Conservation (phyloP, 30 jellyfish, hydroid and myxozoan species). For the Aurelia sp. region DNA sequence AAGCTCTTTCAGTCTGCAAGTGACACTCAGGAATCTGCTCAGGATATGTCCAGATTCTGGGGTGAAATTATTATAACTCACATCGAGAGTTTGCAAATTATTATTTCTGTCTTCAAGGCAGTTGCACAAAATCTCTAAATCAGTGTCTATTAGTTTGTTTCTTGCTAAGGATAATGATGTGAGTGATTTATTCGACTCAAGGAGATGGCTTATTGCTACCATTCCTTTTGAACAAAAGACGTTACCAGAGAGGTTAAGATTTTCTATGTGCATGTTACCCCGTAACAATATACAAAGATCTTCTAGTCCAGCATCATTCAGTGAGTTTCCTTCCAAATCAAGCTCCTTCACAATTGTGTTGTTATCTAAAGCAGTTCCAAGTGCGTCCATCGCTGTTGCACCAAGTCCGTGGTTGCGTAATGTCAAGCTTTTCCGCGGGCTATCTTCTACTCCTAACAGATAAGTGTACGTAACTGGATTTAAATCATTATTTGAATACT, state of each 20-base stretch:
- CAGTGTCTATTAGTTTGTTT: constrained; percentile 56
- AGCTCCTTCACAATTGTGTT: constrained; percentile 55
- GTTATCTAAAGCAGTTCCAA: constrained; percentile 24
- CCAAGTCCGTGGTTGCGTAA: constrained; percentile 66
- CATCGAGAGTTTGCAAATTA: constrained; percentile 37
- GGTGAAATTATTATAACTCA: constrained; percentile 67
- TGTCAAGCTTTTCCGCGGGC: constrained; percentile 35
- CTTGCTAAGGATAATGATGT: constrained; percentile 28
- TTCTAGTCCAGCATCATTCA: constrained; percentile 54
- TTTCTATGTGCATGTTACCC: constrained; percentile 46
- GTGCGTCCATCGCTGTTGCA: constrained; percentile 12
- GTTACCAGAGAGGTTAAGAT: constrained; percentile 38
- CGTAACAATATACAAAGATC: constrained; percentile 59
- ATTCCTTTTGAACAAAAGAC: constrained; percentile 54
- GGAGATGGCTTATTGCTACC: constrained; percentile 52
- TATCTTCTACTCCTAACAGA: constrained; percentile 51
- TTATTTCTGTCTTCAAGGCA: constrained; percentile 57
- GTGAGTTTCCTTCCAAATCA: constrained; percentile 55
- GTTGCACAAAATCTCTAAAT: constrained; percentile 59
- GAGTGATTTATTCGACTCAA: constrained; percentile 56
- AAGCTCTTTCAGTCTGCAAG: constrained; percentile 28
- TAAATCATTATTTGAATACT: neutral
- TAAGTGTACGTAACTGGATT: constrained; percentile 63
- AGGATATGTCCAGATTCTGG: constrained; percentile 55
- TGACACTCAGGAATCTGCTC: constrained; percentile 27